These are phyloP conservation scores for Batillaria attramentaria DNA, from an alignment of 1,140 invertebrate species.

Conservation along the genomic window DNA sequence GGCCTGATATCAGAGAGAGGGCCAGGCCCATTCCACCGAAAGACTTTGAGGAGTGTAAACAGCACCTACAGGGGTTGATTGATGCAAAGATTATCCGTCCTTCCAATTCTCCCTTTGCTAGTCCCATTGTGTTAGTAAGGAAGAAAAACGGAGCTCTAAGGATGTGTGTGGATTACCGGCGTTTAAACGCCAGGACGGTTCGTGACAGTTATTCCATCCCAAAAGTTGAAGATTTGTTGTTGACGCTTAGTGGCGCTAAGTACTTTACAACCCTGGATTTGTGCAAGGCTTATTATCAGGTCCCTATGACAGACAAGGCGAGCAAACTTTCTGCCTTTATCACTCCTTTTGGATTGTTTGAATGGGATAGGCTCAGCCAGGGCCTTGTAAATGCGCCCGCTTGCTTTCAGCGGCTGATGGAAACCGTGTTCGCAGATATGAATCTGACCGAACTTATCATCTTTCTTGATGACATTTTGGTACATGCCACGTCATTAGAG, in stretches of 20 bases:
- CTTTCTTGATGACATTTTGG: background rate
- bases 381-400: conserved; percentile 16
- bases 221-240: conserved; percentile 6
- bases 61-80: background rate
- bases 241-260: background rate
- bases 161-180: conserved; percentile 13
- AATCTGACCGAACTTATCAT: conserved; percentile 14
- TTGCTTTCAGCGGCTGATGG: conserved; percentile 19
- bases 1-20: background rate
- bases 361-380: conserved; percentile 3
- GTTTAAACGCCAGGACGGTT: background rate
- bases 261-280: background rate
- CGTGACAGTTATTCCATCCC: conserved; percentile 1
- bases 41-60: conserved; percentile 13
- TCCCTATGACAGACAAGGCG: conserved; percentile 9
- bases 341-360: background rate
- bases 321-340: conserved; percentile 7
- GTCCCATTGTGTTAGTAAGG: conserved; percentile 14
- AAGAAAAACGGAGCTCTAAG: conserved; percentile 13
- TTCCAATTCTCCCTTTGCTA: background rate
- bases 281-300: conserved; percentile 16
- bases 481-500: background rate
- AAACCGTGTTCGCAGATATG: background rate
- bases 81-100: background rate
- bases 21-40: conserved; percentile 5